Percentiles rank a stretch among this genome's conserved stretches.
phyloP scores from a whole-genome alignment of 2,113 vertebrate genomes.

The Hippocampus guttulatus region DNA sequence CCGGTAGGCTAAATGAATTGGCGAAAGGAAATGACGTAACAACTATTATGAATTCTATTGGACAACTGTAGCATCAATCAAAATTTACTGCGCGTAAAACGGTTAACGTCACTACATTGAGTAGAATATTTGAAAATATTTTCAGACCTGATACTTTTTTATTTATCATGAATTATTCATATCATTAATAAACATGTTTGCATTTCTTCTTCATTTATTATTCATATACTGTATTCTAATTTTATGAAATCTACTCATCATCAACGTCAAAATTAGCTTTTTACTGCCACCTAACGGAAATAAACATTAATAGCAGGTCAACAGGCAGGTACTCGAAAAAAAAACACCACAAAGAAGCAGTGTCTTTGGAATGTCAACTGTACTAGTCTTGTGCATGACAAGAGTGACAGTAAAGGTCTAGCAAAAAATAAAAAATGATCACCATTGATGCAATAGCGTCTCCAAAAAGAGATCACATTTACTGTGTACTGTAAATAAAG shows the following conservation, averaged over 20 bases:
- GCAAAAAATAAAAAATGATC: neutral
- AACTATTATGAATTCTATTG: conserved; percentile 16
- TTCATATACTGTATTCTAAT: neutral
- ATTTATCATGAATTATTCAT: neutral
- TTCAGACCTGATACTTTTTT: neutral
- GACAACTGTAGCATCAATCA: conserved; percentile 28
- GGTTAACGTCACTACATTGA: no score
- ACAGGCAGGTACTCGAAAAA: neutral
- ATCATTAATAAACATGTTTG: neutral
- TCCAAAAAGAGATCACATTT: neutral
- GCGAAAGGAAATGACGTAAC: conserved; percentile 20
- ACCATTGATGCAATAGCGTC: neutral
- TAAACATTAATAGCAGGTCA: neutral
- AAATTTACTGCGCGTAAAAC: neutral
- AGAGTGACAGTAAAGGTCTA: neutral
- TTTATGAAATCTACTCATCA: neutral
- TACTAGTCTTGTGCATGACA: conserved; percentile 1
- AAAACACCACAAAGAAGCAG: neutral
- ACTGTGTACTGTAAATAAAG: neutral
- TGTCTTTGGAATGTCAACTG: neutral
- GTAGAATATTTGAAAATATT: neutral
- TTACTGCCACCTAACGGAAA: conserved; percentile 37
- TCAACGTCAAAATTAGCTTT: neutral
- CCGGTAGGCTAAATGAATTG: conserved; percentile 33
- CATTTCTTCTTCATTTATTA: neutral